These are phyloP conservation scores for Calameuta pallipes DNA, from an alignment of 2,888 invertebrate genomes.

Conservation along the genomic window DNA sequence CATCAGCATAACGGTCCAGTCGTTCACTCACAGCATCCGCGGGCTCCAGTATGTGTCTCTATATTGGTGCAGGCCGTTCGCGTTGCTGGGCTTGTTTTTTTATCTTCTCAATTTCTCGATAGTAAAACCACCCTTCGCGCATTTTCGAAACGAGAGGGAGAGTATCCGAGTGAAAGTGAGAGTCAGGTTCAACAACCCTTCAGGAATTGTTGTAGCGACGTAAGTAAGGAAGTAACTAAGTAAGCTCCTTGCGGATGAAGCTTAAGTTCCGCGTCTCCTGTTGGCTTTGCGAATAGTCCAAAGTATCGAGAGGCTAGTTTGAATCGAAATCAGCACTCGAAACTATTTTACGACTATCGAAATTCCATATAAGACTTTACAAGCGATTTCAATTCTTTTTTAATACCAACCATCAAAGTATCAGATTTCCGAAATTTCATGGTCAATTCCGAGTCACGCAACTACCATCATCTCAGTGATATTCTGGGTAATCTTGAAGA, in stretches of 20 bases:
- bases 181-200: slow-evolving; percentile 19
- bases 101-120: slow-evolving; percentile 15
- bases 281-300: background rate
- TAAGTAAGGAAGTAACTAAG: background rate
- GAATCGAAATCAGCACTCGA: background rate
- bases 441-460: no score
- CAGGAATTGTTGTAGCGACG: background rate
- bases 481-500: background rate
- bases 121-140: slow-evolving; percentile 14
- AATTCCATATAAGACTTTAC: background rate
- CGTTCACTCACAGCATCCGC: background rate
- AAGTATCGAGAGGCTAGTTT: background rate
- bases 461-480: no score
- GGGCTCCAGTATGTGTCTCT: background rate
- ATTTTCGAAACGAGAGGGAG: background rate
- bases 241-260: background rate
- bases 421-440: background rate
- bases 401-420: background rate
- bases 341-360: background rate
- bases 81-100: background rate
- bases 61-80: background rate
- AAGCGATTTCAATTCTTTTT: background rate
- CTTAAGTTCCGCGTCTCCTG: background rate
- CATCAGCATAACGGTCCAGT: background rate
- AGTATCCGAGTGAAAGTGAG: slow-evolving; percentile 17